Evolutionary conservation across 2,888 invertebrate genomes (phyloP).

Genomic region (Drosophila mulleri): DNA sequence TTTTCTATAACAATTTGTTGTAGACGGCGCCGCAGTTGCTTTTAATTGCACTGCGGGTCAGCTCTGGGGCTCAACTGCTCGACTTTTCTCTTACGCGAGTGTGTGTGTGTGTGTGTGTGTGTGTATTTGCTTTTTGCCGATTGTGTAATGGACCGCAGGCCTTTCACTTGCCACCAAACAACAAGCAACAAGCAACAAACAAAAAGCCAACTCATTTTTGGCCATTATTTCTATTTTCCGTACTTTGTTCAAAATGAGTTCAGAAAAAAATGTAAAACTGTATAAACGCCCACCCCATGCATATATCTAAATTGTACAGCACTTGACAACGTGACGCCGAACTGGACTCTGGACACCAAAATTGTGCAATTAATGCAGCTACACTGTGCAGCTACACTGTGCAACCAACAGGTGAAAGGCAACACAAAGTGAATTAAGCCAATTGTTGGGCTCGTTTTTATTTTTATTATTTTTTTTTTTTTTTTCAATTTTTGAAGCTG

Average conservation of each 20-base stretch:
- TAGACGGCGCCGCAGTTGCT: conserved; percentile 59
- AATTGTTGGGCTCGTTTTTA: conserved; percentile 3
- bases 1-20: conserved; percentile 77
- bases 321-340: conserved; percentile 54
- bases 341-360: conserved; percentile 18
- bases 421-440: conserved; percentile 28
- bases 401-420: conserved; percentile 49
- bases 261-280: conserved; percentile 36
- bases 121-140: conserved; percentile 26
- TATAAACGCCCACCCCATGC: conserved; percentile 58
- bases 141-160: conserved; percentile 72
- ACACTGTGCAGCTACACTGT: conserved; percentile 5
- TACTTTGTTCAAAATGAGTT: conserved; percentile 67
- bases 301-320: conserved; percentile 43
- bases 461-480: too few relatives aligned
- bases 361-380: conserved; percentile 71
- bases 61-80: conserved; percentile 37
- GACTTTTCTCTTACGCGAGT: conserved; percentile 22
- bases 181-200: conserved; percentile 45
- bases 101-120: conserved; percentile 5
- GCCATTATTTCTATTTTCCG: conserved; percentile 63
- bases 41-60: conserved; percentile 69
- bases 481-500: background rate
- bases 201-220: conserved; percentile 68
- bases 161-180: conserved; percentile 70